phyloP scores from a whole-genome alignment of 30 jellyfish, hydroid and myxozoan species.

The Aurelia aurita region DNA sequence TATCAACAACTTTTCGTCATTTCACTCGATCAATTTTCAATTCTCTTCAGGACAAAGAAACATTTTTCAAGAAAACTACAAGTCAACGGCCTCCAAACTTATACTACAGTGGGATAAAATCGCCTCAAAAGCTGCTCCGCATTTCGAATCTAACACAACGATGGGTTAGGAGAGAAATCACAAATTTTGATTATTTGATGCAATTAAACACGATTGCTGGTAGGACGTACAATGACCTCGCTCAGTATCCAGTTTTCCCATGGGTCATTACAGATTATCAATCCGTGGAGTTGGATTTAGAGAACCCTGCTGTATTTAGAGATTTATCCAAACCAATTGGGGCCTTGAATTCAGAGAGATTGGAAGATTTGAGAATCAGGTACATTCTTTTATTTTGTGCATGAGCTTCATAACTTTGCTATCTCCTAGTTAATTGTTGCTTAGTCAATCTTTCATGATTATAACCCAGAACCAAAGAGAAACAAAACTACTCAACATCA shows the following conservation, averaged over 20 bases:
- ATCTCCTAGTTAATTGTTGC: background rate
- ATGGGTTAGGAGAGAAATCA: conserved; percentile 94
- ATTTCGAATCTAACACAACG: conserved; percentile 80
- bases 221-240: conserved; percentile 93
- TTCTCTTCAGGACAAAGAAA: conserved; percentile 69
- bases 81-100: conserved; percentile 77
- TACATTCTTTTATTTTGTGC: background rate
- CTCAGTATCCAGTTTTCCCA: conserved; percentile 99
- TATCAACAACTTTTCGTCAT: no score
- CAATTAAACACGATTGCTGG: conserved; percentile 97
- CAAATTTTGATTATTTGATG: conserved; percentile 92
- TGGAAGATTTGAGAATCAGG: conserved; percentile 79
- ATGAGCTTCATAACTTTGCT: background rate
- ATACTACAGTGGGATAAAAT: conserved; percentile 89
- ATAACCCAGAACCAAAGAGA: no score
- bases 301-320: conserved; percentile 71
- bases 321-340: conserved; percentile 94
- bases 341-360: conserved; percentile 69
- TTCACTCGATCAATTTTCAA: background rate
- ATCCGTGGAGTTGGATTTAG: conserved; percentile 77
- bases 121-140: conserved; percentile 85
- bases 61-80: conserved; percentile 67
- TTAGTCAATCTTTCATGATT: no score
- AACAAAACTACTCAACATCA: no score
- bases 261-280: conserved; percentile 91